These are phyloP conservation scores for Artemisiospiza belli DNA, from an alignment of 2,113 vertebrate species.

Conservation along the genomic window DNA sequence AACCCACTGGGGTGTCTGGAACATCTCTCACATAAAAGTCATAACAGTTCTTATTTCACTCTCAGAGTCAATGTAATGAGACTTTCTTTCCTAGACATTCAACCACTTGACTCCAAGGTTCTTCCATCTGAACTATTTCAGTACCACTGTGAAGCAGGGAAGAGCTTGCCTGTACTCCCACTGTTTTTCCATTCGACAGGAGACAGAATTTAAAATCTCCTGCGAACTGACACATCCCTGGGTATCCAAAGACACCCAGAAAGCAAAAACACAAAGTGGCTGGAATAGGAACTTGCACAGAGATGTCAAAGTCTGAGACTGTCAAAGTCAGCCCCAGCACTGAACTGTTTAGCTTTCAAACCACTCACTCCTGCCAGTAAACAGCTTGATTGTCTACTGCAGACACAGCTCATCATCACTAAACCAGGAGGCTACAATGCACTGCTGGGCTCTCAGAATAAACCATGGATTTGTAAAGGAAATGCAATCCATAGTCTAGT, in stretches of 20 bases:
- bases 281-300: neutral
- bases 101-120: neutral
- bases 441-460: neutral
- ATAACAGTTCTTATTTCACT: neutral
- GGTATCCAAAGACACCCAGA: neutral
- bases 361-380: neutral
- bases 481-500: neutral
- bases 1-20: neutral
- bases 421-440: neutral
- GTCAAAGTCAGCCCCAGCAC: neutral
- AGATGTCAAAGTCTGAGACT: neutral
- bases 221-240: neutral
- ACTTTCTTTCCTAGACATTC: neutral
- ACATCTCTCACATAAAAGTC: neutral
- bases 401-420: neutral
- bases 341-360: neutral
- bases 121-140: neutral
- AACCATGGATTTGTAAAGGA: neutral
- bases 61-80: neutral
- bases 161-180: neutral
- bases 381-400: neutral
- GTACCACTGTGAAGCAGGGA: neutral
- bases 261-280: neutral
- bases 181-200: neutral
- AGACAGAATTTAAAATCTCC: neutral